These are phyloP conservation scores for Zoanthus sociatus DNA, from an alignment of 92 coral and sea anemone species.

Conservation along the genomic window DNA sequence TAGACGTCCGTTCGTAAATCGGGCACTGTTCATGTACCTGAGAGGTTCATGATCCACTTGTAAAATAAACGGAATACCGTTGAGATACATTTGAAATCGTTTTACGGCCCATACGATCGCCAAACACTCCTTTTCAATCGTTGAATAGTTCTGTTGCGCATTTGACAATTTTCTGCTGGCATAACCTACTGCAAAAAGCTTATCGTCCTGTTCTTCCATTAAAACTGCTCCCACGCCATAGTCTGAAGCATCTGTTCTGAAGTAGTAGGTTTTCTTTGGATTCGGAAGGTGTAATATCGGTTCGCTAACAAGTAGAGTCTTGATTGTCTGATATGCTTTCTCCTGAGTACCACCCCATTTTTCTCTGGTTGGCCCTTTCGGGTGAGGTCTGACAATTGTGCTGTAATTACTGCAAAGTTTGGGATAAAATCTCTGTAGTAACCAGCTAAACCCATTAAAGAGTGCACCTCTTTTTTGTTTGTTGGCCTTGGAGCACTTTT, in stretches of 20 bases:
- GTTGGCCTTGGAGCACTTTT: constrained; percentile 12
- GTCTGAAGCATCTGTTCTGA: constrained; percentile 3
- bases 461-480: background rate
- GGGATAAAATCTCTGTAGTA: constrained; percentile 9
- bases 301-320: constrained; percentile 1
- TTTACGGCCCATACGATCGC: too few species aligned
- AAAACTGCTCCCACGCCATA: too few species aligned
- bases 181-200: too few species aligned
- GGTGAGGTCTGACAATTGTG: background rate
- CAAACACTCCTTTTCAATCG: too few species aligned
- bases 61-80: too few species aligned
- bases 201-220: too few species aligned
- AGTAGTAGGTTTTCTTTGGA: background rate
- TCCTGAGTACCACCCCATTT: constrained; percentile 8
- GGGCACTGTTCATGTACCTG: too few species aligned
- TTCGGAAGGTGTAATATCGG: background rate
- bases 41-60: too few species aligned
- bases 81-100: too few species aligned
- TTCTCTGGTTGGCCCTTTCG: constrained; percentile 10
- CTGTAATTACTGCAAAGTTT: constrained; percentile 7
- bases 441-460: background rate
- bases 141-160: too few species aligned
- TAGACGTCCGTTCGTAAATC: too few species aligned
- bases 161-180: too few species aligned
- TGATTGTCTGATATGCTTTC: constrained; percentile 15